Evolutionary conservation across 2,888 invertebrate genomes (phyloP).

Genomic region (Morpho helenor): DNA sequence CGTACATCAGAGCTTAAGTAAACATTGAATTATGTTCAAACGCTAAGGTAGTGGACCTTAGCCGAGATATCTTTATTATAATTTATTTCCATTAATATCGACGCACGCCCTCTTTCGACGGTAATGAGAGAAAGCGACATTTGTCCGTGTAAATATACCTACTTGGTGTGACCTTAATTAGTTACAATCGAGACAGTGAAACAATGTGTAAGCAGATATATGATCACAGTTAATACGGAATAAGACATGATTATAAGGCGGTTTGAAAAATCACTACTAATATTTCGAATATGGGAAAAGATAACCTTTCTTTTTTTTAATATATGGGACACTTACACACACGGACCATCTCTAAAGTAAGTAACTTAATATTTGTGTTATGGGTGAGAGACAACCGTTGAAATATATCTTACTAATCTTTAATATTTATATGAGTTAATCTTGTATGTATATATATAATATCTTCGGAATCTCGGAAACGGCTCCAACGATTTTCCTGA

Average conservation of each 20-base stretch:
- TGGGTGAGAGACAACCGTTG: too few relatives aligned
- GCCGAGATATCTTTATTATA: constrained; percentile 27
- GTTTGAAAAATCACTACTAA: too few relatives aligned
- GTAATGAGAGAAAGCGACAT: constrained; percentile 22
- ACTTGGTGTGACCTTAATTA: constrained; percentile 1
- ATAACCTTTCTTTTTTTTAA: too few relatives aligned
- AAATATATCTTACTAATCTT: too few relatives aligned
- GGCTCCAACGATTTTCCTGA: too few relatives aligned
- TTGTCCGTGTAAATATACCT: constrained; percentile 3
- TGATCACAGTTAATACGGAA: background rate
- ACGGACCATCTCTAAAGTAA: too few relatives aligned
- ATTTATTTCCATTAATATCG: constrained; percentile 27
- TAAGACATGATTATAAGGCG: background rate
- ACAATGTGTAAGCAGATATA: background rate
- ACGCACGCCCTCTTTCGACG: constrained; percentile 1
- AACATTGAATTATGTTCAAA: constrained; percentile 27
- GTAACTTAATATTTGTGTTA: too few relatives aligned
- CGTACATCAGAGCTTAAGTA: constrained; percentile 28
- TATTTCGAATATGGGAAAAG: too few relatives aligned
- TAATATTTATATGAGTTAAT: too few relatives aligned
- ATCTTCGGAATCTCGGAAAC: too few relatives aligned
- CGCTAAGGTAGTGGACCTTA: constrained; percentile 9
- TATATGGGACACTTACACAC: too few relatives aligned
- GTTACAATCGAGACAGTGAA: constrained; percentile 1
- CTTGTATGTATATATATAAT: too few relatives aligned